Percentiles rank a stretch among this genome's conserved stretches.
phyloP scores from a whole-genome alignment of 2,113 vertebrate genomes.

The Eclectus roratus region DNA sequence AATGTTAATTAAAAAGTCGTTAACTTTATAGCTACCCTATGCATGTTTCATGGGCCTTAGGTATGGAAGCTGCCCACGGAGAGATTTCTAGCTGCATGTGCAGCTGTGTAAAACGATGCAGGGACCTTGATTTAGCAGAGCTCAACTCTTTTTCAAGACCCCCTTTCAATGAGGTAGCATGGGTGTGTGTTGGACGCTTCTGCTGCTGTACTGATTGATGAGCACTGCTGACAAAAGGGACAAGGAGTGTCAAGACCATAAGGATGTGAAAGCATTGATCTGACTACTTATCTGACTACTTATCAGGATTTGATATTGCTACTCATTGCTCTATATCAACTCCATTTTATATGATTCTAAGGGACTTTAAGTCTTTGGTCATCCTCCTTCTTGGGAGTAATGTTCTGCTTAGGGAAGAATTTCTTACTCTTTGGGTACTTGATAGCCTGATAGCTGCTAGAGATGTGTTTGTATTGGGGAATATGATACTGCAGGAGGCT shows the following conservation, averaged over 20 bases:
- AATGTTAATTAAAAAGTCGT: conserved; percentile 34
- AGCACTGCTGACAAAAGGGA: neutral
- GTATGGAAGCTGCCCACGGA: neutral
- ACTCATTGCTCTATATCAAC: neutral
- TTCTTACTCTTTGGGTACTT: neutral
- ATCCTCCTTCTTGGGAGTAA: neutral
- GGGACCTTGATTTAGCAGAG: neutral
- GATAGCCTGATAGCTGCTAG: neutral
- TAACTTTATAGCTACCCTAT: conserved; percentile 28
- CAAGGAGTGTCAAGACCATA: neutral
- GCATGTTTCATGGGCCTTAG: neutral
- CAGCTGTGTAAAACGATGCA: neutral
- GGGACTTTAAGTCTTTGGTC: neutral
- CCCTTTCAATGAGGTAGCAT: neutral
- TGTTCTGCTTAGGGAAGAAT: neutral
- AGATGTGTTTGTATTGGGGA: neutral
- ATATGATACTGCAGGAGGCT: neutral
- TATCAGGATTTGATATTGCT: neutral
- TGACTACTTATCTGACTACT: neutral
- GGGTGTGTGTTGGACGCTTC: accelerated
- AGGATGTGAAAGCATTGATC: neutral
- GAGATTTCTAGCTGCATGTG: neutral
- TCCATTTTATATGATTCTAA: neutral
- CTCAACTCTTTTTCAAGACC: neutral
- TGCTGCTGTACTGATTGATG: neutral